Conservation (phyloP, 1,140 invertebrate species). For the Atopsyche davidsoni region DNA sequence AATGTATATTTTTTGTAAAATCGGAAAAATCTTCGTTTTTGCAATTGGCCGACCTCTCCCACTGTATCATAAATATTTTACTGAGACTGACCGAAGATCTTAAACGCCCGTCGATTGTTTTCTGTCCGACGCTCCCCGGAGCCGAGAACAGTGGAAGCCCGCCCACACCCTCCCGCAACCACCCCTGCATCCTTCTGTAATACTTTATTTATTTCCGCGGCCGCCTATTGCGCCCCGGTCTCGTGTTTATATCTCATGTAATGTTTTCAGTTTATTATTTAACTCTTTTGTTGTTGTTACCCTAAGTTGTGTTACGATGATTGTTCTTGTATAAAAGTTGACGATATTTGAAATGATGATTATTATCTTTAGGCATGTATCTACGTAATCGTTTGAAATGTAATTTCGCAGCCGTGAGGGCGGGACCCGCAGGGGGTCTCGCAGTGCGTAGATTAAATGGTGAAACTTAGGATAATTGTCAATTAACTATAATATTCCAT, state of each 20-base stretch:
- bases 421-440: neutral
- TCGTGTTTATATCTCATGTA: constrained; percentile 18
- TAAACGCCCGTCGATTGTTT: neutral
- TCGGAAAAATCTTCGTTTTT: constrained; percentile 49
- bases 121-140: too few species aligned
- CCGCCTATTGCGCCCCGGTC: constrained; percentile 16
- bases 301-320: constrained; percentile 28
- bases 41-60: constrained; percentile 50
- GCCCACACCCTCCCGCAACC: too few species aligned
- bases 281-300: constrained; percentile 30
- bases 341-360: constrained; percentile 19
- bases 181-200: constrained; percentile 10
- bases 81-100: constrained; percentile 18
- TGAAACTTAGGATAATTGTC: constrained; percentile 30
- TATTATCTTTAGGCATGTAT: constrained; percentile 9
- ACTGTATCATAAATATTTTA: constrained; percentile 17
- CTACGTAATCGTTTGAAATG: neutral
- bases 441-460: constrained; percentile 27
- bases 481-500: constrained; percentile 25
- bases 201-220: constrained; percentile 18
- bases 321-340: constrained; percentile 29
- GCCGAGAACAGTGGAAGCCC: too few species aligned
- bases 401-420: neutral
- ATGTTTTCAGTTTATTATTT: constrained; percentile 19
- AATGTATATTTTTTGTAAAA: constrained; percentile 13